phyloP scores from a whole-genome alignment of 2,888 invertebrate genomes.

The Caenorhabditis plicata region DNA sequence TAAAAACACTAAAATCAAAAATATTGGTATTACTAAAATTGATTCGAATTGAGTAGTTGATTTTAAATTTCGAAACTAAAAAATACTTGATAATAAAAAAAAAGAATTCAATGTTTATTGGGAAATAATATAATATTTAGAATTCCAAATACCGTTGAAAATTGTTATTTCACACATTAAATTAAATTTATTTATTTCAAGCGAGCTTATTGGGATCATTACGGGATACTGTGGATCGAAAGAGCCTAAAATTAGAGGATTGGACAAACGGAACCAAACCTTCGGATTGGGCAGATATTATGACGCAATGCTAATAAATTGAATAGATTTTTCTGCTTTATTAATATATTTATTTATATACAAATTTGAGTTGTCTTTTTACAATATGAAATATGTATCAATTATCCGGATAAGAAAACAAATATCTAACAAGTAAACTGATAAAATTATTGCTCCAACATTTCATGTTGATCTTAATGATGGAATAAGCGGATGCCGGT shows the following conservation, averaged over 20 bases:
- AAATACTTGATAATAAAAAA: too few species aligned
- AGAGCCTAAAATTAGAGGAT: constrained; percentile 16
- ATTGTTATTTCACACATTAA: too few species aligned
- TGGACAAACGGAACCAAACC: constrained; percentile 21
- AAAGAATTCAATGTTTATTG: too few species aligned
- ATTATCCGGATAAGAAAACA: too few species aligned
- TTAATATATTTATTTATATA: not conserved
- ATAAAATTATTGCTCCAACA: not conserved
- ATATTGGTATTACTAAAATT: too few species aligned
- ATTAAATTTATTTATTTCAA: constrained; percentile 1
- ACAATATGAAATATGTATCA: too few species aligned
- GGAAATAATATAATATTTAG: too few species aligned
- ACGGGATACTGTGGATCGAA: constrained; percentile 21
- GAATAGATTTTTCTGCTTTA: not conserved
- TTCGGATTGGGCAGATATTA: constrained; percentile 23
- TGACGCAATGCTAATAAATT: not conserved
- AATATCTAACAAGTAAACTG: not conserved
- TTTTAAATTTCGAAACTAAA: too few species aligned
- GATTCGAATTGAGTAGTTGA: too few species aligned
- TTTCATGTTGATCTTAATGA: constrained; percentile 23
- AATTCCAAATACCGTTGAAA: too few species aligned
- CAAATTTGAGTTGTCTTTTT: too few species aligned
- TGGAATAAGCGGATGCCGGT: constrained; percentile 90
- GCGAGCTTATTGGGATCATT: constrained; percentile 28
- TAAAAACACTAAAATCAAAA: too few species aligned